Evolutionary conservation across 2,888 invertebrate genomes (phyloP), one percentile per base, ranked within the genome.

Genomic region (Empis stercorea): DNA sequence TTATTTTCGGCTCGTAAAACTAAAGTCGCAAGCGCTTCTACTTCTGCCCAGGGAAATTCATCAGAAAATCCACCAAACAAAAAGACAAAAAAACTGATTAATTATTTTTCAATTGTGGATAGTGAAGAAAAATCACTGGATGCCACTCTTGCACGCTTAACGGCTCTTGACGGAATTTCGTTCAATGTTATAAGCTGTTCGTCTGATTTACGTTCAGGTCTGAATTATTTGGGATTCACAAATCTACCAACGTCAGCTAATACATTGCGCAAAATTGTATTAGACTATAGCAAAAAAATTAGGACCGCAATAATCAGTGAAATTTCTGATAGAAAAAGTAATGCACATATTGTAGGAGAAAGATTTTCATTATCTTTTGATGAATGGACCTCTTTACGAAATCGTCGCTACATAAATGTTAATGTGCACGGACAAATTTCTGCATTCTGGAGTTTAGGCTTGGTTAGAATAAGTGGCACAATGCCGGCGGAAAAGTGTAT

Each of bases 381-480:
- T 49, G 52, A 52, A 47, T 52, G 49, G 49, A 49, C 45, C 40
- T 37, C 44, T 27, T 13, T 44, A 27, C 23, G 16, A 38, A 44
- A 44, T 38, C 44, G 38, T 11, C 37, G 44, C 5, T 44, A 38
- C 20, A n/a, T 38, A 16, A 44, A 44, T 44, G 30, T 44, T 5
- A 44, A 11, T 30, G 44, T 44, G 11, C 27, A 44, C 11, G 37
- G 11, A 9, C 15, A 30, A 14, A 4, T 15, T 11, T 15, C 23
- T 16, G 50, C 49, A 34, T 42, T 52, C 32, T 52, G 50, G 44
- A 55, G 50, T 50, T 48, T 54, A 37, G 52, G 53, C 13, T 46
- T 57, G 40, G 27, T 51, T 38, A 46, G 52, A 42, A 51, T 54
- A 13, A 3, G 20, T 30, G 44, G 44, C 6, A 16, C 44, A 44